Percentiles rank a stretch among this genome's conserved stretches.
Conservation (phyloP, 2,888 invertebrate species). For the Abrostola tripartita region DNA sequence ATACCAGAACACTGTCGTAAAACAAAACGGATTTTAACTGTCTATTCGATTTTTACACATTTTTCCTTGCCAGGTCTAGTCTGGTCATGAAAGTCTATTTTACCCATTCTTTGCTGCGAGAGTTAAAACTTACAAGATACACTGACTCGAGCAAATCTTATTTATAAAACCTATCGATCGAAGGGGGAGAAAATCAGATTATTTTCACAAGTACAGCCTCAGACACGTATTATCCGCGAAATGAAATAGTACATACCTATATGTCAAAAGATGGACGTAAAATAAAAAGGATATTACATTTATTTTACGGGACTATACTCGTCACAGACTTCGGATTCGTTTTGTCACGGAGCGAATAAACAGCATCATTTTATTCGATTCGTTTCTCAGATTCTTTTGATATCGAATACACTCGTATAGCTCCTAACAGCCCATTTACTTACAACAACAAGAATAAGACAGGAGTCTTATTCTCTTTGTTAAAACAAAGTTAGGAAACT, state of each 20-base stretch:
- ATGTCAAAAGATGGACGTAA: conserved; percentile 23
- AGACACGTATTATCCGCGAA: conserved; percentile 22
- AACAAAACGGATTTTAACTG: no score
- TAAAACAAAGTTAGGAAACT: no score
- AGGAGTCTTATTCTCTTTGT: no score
- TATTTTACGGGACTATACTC: conserved; percentile 19
- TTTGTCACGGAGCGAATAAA: neutral
- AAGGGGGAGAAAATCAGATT: conserved; percentile 29
- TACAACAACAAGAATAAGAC: no score
- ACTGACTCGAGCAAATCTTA: conserved; percentile 24
- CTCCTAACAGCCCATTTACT: no score
- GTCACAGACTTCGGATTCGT: neutral
- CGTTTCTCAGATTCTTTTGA: no score
- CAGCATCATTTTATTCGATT: no score
- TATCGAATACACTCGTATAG: no score
- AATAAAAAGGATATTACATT: conserved; percentile 34
- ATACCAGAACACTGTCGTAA: no score
- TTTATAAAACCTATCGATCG: conserved; percentile 29
- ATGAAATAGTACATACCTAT: conserved; percentile 15
- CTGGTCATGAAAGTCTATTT: neutral
- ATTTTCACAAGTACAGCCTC: conserved; percentile 6
- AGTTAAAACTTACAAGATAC: conserved; percentile 11
- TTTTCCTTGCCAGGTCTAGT: no score
- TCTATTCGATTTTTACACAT: no score
- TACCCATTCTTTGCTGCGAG: neutral